These are phyloP conservation scores for Crossaster papposus DNA, from an alignment of 53 echinoderm and acorn worm genomes.

Conservation along the genomic window DNA sequence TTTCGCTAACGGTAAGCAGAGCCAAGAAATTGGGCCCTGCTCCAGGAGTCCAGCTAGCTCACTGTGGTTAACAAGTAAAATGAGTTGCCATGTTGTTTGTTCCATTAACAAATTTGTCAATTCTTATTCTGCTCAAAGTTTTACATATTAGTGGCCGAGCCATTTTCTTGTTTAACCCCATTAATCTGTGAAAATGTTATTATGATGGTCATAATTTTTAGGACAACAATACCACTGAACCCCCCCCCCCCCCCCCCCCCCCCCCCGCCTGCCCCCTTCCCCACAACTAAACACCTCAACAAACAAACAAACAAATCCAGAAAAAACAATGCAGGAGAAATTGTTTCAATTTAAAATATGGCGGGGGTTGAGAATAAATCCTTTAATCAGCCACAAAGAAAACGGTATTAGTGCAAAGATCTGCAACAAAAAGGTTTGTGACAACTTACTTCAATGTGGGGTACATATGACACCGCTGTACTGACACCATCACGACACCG, in stretches of 20 bases:
- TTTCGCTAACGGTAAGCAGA: no score
- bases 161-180: neutral
- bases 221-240: neutral
- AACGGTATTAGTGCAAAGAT: neutral
- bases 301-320: no score
- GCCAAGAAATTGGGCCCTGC: no score
- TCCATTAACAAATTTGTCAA: no score
- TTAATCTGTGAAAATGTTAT: no score
- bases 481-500: conserved; percentile 81
- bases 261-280: no score
- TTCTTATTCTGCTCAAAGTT: no score
- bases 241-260: no score
- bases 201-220: neutral
- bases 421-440: neutral
- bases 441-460: conserved; percentile 66
- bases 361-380: neutral
- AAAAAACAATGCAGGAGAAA: neutral
- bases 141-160: neutral
- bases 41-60: no score
- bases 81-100: no score
- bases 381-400: neutral
- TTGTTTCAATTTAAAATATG: neutral
- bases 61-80: no score
- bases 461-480: conserved; percentile 78
- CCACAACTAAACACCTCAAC: no score